Evolutionary conservation across 1,140 invertebrate genomes (phyloP), one percentile per base, ranked within the genome.

Genomic region (Spodoptera frugiperda): DNA sequence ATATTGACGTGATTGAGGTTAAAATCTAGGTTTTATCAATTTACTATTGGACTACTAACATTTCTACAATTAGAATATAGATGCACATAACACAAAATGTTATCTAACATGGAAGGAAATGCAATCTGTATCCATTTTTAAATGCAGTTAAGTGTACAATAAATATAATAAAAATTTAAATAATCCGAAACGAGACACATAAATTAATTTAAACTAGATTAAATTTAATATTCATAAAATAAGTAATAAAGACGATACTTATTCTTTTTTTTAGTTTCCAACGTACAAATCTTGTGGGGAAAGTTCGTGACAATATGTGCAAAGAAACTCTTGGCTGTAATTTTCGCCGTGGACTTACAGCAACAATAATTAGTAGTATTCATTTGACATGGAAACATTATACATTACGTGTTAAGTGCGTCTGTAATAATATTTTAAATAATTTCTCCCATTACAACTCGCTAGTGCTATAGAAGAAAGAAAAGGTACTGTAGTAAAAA

Each of bases 241-340:
- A 19, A 54, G 0, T 19, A 15, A 54, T 10, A 54, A 54, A 54
- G 4, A 19, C 1, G 17, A 19, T 2, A 11, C 21, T 55, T 57
- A 59, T n/a, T 33, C 15, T 33, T 15, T 1, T 5, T 15, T 39
- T 68, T 25, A 51, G 19, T 33, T 30, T 30, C 25, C n/a, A 15
- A 17, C 33, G n/a, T 53, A 39, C 53, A 17, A 21, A 55, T 46
- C 17, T 44, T 19, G 15, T 1, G 33, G 33, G 68, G 68, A 71
- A 71, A 71, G 53, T 71, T 39, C 30, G 30, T 55, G 51, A 71
- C 68, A 55, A 55, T 71, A 44, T 19, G 30, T 39, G 21, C 30
- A 15, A 68, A 51, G 46, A 65, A 17, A 61, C 57, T 65, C 39
- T 65, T 21, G 63, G 30, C 30, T 55, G 17, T 68, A 15, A 68